Percentiles rank a stretch among this genome's conserved stretches.
Conservation (phyloP, 2,113 vertebrate genomes). For the Plecotus auritus region DNA sequence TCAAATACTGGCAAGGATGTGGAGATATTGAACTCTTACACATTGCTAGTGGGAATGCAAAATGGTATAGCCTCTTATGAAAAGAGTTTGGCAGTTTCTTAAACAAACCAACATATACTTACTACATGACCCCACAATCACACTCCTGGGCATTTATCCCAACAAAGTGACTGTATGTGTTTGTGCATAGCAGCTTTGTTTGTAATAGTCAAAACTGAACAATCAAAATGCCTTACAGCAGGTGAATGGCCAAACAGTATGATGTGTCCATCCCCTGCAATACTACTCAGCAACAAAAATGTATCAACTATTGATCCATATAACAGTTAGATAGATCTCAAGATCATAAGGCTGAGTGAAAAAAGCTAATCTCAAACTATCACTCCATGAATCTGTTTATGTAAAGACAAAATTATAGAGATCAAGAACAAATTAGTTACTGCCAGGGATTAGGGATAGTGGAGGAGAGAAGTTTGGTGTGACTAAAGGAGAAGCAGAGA, state of each 20-base stretch:
- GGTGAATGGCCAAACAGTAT: neutral
- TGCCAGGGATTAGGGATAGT: neutral
- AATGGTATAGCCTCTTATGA: neutral
- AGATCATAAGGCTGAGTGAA: neutral
- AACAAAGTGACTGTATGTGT: neutral
- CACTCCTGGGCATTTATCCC: neutral
- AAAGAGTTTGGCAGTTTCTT: neutral
- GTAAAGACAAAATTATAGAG: neutral
- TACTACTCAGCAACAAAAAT: neutral
- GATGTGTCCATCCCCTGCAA: neutral
- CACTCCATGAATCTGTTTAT: neutral
- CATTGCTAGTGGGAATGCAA: neutral
- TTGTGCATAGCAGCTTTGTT: neutral
- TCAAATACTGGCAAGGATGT: neutral
- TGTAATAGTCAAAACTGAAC: neutral
- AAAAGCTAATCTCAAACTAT: neutral
- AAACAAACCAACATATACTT: neutral
- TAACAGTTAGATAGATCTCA: neutral
- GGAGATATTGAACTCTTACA: neutral
- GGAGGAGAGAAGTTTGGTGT: neutral
- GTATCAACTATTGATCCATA: neutral
- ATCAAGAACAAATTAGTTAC: neutral
- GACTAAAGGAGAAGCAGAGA: neutral
- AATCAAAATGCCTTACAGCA: neutral
- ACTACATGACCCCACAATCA: neutral